phyloP scores from a whole-genome alignment of 2,797 vertebrate species.

The Sciaenops ocellatus region DNA sequence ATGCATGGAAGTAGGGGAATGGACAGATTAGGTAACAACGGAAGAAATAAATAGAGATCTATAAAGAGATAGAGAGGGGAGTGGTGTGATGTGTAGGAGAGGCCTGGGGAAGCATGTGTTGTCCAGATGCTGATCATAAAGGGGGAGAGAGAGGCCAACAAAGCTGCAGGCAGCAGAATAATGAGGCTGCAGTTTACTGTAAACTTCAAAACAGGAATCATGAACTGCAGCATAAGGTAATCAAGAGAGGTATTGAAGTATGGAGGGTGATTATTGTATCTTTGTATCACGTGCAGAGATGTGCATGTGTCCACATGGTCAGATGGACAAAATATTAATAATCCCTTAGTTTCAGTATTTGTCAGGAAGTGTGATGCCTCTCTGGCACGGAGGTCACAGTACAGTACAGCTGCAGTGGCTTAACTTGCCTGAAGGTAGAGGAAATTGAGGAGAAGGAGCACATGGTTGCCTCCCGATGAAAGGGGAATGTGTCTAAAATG shows the following conservation, averaged over 20 bases:
- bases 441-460: conserved; percentile 43
- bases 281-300: background rate
- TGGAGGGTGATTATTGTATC: conserved; percentile 9
- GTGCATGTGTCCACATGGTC: background rate
- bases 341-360: conserved; percentile 24
- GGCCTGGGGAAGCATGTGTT: conserved; percentile 74
- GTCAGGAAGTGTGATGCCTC: conserved; percentile 25
- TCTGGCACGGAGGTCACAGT: conserved; percentile 7
- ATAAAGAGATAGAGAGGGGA: conserved; percentile 16
- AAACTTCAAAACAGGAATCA: conserved; percentile 64
- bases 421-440: conserved; percentile 44
- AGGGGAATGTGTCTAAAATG: conserved; percentile 27
- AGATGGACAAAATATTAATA: conserved; percentile 20
- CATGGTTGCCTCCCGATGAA: conserved; percentile 22
- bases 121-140: conserved; percentile 82
- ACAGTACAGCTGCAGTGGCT: conserved; percentile 30
- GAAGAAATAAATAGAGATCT: conserved; percentile 17
- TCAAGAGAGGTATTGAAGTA: conserved; percentile 2
- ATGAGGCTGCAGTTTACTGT: conserved; percentile 72
- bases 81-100: conserved; percentile 59
- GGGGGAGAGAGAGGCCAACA: conserved; percentile 49
- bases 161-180: conserved; percentile 73
- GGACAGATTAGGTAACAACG: background rate
- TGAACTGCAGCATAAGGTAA: background rate
- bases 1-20: background rate